Evolutionary conservation across 2,113 vertebrate genomes (phyloP).

Genomic region (Phalacrocorax aristotelis): DNA sequence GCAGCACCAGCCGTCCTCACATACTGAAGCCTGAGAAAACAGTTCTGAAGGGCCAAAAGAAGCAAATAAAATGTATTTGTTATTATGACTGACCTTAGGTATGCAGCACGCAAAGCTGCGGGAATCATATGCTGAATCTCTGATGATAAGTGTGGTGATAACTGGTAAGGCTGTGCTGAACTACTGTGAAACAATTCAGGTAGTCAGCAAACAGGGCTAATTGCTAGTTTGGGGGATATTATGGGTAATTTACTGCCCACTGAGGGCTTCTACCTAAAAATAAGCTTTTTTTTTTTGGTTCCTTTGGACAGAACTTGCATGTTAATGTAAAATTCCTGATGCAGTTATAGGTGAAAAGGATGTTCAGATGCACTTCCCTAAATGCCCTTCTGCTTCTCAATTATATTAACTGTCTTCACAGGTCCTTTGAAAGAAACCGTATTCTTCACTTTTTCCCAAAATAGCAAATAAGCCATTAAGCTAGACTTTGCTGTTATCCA

Average conservation of each 20-base stretch:
- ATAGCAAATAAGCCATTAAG: neutral
- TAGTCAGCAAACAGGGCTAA: conserved; percentile 67
- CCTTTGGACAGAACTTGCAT: conserved; percentile 37
- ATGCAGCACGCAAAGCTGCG: neutral
- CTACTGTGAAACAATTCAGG: conserved; percentile 61
- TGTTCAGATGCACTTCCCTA: conserved; percentile 29
- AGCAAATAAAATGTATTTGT: conserved; percentile 46
- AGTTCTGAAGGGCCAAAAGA: neutral
- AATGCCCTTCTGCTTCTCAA: conserved; percentile 15
- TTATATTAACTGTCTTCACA: conserved; percentile 15
- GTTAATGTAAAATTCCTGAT: conserved; percentile 32
- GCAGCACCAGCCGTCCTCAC: neutral
- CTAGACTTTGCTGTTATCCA: conserved; percentile 5
- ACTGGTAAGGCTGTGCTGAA: conserved; percentile 39
- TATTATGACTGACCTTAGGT: conserved; percentile 16
- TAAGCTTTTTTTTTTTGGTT: neutral
- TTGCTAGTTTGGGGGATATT: conserved; percentile 64
- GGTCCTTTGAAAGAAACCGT: conserved; percentile 23
- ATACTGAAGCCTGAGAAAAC: neutral
- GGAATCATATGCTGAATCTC: neutral
- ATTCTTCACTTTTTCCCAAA: neutral
- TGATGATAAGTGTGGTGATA: conserved; percentile 61
- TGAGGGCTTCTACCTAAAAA: conserved; percentile 61
- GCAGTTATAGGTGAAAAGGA: conserved; percentile 30
- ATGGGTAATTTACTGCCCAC: conserved; percentile 67